Evolutionary conservation across 23 tunicate species (phyloP).

Genomic region (Corella eumyota): DNA sequence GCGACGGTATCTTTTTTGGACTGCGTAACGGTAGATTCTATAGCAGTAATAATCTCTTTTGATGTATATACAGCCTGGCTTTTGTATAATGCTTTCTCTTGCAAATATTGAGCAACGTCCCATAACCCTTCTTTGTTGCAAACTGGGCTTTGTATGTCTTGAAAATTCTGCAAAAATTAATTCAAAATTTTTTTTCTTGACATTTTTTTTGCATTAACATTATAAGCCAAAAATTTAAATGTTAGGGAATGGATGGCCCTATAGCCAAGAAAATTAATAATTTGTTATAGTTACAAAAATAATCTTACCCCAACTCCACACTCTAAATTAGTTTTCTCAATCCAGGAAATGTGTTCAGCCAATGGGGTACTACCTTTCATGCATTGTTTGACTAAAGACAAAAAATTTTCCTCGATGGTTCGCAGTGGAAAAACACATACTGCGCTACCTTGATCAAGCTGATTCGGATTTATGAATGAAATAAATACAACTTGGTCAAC

Average conservation of each 20-base stretch:
- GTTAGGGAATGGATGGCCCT: too few relatives aligned
- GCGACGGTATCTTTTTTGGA: conserved; percentile 36
- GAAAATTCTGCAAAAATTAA: conserved; percentile 20
- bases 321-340: too few relatives aligned
- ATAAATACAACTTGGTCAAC: conserved; percentile 38
- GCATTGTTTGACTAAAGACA: too few relatives aligned
- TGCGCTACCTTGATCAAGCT: conserved; percentile 32
- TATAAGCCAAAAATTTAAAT: too few relatives aligned
- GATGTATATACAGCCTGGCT: conserved; percentile 27
- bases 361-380: too few relatives aligned
- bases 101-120: conserved; percentile 34
- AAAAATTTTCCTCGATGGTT: conserved; percentile 34
- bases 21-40: conserved; percentile 31
- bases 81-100: conserved; percentile 7
- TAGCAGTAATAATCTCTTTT: conserved; percentile 33
- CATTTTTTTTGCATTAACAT: neutral
- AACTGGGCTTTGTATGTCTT: conserved; percentile 18
- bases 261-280: too few relatives aligned
- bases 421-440: conserved; percentile 54
- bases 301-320: too few relatives aligned
- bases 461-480: conserved; percentile 29
- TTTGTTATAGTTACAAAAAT: too few relatives aligned
- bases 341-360: too few relatives aligned
- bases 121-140: conserved; percentile 26
- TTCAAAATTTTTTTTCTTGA: neutral